Base-by-base conservation (phyloP, 30 jellyfish, hydroid and myxozoan species). In the Pelagia noctiluca region DNA sequence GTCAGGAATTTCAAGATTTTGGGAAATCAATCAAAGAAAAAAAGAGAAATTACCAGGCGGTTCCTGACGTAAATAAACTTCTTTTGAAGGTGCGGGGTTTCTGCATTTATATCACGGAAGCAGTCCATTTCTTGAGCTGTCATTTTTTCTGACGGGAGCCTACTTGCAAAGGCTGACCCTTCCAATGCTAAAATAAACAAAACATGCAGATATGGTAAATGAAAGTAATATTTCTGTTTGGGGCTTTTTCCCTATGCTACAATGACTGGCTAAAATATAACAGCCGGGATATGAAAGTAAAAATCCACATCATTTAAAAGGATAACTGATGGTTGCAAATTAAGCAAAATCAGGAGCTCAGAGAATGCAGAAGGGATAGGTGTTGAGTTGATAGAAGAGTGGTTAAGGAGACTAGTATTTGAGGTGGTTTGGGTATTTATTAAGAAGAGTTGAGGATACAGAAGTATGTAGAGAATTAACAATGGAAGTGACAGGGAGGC, bases 161-260 rank as follows among this genome's bases (percentile, higher is more conserved):
- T 90, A 76, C 96, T 93, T 52, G 97, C 99, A 94, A 94, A 94
- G 33, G 99, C 99, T 52, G 99, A 81, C 16, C 99, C 99, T 84
- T 94, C 99, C 61, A 94, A 54, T 13, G 97, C 99, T 94, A 83
- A 28, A 52, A n/a, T 21, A 2, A 21, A 28, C n/a, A 8, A 18
- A 53, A 76, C 7, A 33, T 22, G n/a, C 3, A 24, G 49, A 75
- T 13, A 3, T 75, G 23, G 22, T 13, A n/a, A 49, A 31, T 18
- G 63, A 48, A 18, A 47, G 50, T 22, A 11, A 21, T 65, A 30
- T 65, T 65, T 30, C 72, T 2, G 3, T 19, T 53, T 29, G 1
- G 3, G 1, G 69, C 16, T 2, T n/a, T n/a, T n/a, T n/a, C n/a
- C n/a, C n/a, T n/a, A n/a, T n/a, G n/a, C n/a, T n/a, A n/a, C n/a